These are phyloP conservation scores for Electrona antarctica DNA, from an alignment of 2,113 vertebrate species.

Conservation along the genomic window DNA sequence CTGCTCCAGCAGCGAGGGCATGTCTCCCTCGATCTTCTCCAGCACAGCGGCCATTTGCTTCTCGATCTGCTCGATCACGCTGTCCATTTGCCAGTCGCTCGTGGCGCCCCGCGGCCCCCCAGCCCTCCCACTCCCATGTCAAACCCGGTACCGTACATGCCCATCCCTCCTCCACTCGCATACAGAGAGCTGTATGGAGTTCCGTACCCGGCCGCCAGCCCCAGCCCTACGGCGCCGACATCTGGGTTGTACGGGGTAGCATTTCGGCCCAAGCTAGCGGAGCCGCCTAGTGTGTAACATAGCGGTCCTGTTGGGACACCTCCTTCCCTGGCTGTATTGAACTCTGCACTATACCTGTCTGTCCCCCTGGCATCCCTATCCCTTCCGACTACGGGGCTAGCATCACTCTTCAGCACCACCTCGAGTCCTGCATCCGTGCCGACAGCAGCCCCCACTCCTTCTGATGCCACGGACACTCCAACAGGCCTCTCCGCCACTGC, in stretches of 20 bases:
- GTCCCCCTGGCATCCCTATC: conserved; percentile 50
- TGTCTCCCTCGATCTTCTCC: conserved; percentile 84
- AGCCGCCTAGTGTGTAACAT: conserved; percentile 65
- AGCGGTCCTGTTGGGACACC: conserved; percentile 51
- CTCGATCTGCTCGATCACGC: conserved; percentile 83
- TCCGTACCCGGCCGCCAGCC: conserved; percentile 61
- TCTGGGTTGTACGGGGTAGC: conserved; percentile 63
- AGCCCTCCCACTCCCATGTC: conserved; percentile 30
- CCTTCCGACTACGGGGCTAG: conserved; percentile 54
- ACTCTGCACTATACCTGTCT: conserved; percentile 71
- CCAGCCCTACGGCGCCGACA: conserved; percentile 54
- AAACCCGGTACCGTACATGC: conserved; percentile 73
- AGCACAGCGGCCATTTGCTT: conserved; percentile 84
- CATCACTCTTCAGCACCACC: conserved; percentile 55
- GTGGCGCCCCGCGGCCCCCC: conserved; percentile 50
- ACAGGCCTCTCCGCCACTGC: conserved; percentile 73
- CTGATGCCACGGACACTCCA: conserved; percentile 31
- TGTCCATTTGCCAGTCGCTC: conserved; percentile 84
- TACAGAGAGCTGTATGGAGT: conserved; percentile 73
- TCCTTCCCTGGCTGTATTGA: conserved; percentile 44
- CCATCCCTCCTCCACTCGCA: conserved; percentile 56
- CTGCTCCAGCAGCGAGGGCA: conserved; percentile 82
- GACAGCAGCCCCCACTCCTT: conserved; percentile 1
- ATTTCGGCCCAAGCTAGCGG: conserved; percentile 72
- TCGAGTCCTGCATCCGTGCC: conserved; percentile 50